Evolutionary conservation across 2,113 vertebrate genomes (phyloP).

Genomic region (Podarcis cretensis): DNA sequence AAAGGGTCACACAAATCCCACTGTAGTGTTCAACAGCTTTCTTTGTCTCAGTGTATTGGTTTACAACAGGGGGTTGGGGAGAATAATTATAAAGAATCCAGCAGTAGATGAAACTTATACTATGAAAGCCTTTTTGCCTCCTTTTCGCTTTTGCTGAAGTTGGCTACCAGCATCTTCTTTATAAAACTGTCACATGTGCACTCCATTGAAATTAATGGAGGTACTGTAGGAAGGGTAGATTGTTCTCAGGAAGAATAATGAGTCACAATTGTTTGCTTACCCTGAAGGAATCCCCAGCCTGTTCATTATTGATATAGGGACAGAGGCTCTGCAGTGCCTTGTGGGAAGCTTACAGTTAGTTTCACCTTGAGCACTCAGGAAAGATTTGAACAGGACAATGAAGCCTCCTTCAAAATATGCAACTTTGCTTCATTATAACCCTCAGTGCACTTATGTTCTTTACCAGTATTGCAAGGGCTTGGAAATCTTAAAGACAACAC

Average conservation of each 20-base stretch:
- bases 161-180: neutral
- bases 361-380: fast-evolving
- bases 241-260: neutral
- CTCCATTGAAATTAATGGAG: neutral
- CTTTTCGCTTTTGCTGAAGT: neutral
- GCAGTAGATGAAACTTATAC: neutral
- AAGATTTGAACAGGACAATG: fast-evolving
- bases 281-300: conserved; percentile 2
- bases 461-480: neutral
- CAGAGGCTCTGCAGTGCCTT: neutral
- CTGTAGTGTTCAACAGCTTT: neutral
- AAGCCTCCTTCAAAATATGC: neutral
- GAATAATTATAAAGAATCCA: neutral
- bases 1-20: neutral
- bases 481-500: neutral
- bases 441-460: neutral
- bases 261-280: neutral
- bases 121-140: neutral
- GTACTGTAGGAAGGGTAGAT: neutral
- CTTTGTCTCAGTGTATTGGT: neutral
- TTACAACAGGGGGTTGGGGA: neutral
- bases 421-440: neutral
- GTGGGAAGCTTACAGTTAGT: neutral
- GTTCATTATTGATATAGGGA: neutral
- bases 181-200: neutral